Base-by-base conservation (phyloP, 1,140 invertebrate species). In the Ctenoplectra terminalis region DNA sequence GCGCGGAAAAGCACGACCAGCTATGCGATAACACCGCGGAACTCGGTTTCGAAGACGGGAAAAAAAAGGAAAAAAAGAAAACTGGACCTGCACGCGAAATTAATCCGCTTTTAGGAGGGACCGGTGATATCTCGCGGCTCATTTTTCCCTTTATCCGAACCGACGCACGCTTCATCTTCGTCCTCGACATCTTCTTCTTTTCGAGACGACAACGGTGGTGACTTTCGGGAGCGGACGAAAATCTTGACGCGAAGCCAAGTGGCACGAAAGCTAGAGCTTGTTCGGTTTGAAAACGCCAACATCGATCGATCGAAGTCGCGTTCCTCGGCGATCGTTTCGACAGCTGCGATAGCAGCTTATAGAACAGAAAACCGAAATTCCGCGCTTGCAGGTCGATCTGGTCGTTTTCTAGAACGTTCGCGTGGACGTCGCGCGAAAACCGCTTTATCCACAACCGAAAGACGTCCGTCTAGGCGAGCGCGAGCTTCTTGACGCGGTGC, bases 161-260 rank as follows among this genome's bases (percentile, higher is more conserved):
- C 29, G 58, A 23, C 8, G 11, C 6, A 8, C 29, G 8, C 9
- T 50, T 52, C 9, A 6, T 23, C 20, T 13, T 56, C n/a, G 0
- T 43, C 13, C 37, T n/a, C 20, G 4, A 23, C 23, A 37, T 11
- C 31, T 70, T 48, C 46, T 50, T 26, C 58, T 37, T 17, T 4
- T 20, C 7, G 34, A 6, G 20, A 6, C 60, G 61, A 34, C 52
- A 50, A 63, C 34, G 50, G n/a, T 40, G 29, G 69, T 52, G 74
- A 73, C 54, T 82, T 72, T 81, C 50, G 70, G 40, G 76, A 71
- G 43, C 61, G 34, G 61, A 56, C 71, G 66, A 56, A 82, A 82
- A 82, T 84, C 83, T 90, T 90, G 89, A 87, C 79, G 73, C 78
- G 54, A 50, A 66, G 90, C 89, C 89, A 90, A 90, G 84, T 89